Percentiles rank a stretch among this genome's conserved stretches.
Conservation (phyloP, 2,797 vertebrate species). For the Alauda arvensis region DNA sequence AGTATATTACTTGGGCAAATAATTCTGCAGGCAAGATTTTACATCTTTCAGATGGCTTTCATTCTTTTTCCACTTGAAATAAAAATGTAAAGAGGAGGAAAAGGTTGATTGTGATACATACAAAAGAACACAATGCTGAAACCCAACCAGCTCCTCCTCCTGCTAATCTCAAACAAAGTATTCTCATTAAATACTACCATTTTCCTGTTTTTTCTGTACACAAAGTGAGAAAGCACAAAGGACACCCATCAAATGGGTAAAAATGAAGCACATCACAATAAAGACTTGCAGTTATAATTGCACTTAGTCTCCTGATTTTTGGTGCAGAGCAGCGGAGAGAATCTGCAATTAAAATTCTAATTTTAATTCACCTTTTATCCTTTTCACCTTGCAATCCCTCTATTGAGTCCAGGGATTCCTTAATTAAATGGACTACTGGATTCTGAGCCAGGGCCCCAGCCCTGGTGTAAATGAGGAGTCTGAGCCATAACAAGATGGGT, state of each 20-base stretch:
- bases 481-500: not conserved
- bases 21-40: slow-evolving; percentile 16
- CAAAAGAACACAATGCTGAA: slow-evolving; percentile 15
- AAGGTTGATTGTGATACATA: not conserved
- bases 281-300: not conserved
- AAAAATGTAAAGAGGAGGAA: not conserved
- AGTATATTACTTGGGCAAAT: not conserved
- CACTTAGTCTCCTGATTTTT: not conserved
- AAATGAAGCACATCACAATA: not conserved
- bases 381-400: not conserved
- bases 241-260: not conserved
- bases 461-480: not conserved
- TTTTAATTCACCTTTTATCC: not conserved
- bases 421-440: not conserved
- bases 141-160: not conserved
- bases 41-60: not conserved
- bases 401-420: not conserved
- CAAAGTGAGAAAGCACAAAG: not conserved
- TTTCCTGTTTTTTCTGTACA: not conserved
- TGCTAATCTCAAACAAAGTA: not conserved
- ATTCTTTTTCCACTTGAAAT: not conserved
- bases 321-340: not conserved
- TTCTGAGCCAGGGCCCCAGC: not conserved
- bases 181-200: not conserved
- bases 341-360: not conserved